These are phyloP conservation scores for Cherax destructor DNA, from an alignment of 1,140 invertebrate species.

Conservation along the genomic window DNA sequence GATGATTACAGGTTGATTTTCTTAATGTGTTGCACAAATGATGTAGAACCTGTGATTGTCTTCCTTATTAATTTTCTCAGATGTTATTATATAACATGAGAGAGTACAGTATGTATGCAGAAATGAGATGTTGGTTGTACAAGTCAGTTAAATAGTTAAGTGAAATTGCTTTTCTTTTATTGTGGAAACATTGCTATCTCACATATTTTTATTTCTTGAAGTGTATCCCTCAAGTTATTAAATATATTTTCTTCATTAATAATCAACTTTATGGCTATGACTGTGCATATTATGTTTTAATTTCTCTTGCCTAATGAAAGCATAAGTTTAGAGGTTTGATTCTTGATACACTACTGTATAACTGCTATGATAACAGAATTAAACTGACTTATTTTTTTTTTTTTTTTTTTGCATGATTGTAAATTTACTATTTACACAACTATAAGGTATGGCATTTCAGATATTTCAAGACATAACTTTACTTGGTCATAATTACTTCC, in stretches of 20 bases:
- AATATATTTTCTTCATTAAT: neutral
- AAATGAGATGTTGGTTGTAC: constrained; percentile 27
- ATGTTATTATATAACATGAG: constrained; percentile 21
- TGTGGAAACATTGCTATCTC: constrained; percentile 7
- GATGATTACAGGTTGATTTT: neutral
- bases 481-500: neutral
- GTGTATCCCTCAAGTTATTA: neutral
- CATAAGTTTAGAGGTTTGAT: neutral
- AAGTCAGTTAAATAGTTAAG: neutral
- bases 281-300: constrained; percentile 7
- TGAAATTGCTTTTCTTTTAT: neutral
- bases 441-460: neutral
- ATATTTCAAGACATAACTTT: neutral
- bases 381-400: too few species aligned
- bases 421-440: too few species aligned
- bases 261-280: constrained; percentile 7
- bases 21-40: constrained; percentile 23
- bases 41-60: constrained; percentile 35
- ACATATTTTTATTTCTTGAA: neutral
- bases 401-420: neutral
- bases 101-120: neutral
- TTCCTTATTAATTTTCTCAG: constrained; percentile 5
- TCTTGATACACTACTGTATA: neutral
- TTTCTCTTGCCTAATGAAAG: neutral
- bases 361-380: neutral